phyloP scores from a whole-genome alignment of 2,113 vertebrate species.

The Corynorhinus townsendii region DNA sequence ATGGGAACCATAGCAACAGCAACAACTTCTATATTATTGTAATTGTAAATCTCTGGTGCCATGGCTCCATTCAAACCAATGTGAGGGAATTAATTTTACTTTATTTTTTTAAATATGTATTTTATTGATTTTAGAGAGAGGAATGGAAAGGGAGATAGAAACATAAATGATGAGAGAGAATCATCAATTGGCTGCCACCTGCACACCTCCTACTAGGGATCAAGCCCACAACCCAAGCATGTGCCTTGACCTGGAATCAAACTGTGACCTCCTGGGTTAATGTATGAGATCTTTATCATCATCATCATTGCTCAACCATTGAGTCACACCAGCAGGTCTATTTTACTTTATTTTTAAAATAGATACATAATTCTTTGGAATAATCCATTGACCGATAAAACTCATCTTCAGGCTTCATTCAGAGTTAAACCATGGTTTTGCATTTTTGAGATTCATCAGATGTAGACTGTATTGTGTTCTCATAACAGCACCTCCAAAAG shows the following conservation, averaged over 20 bases:
- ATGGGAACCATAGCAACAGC: constrained; percentile 64
- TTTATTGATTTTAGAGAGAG: no score
- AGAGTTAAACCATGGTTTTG: neutral
- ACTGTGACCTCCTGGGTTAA: no score
- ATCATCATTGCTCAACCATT: neutral
- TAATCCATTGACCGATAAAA: neutral
- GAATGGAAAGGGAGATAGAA: no score
- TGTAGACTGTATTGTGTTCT: neutral
- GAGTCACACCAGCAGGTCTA: neutral
- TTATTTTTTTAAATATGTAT: neutral
- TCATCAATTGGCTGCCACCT: no score
- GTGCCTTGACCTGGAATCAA: no score
- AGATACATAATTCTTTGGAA: constrained; percentile 36
- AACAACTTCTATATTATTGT: neutral
- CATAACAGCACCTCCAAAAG: neutral
- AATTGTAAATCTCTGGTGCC: constrained; percentile 34
- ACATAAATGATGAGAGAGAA: no score
- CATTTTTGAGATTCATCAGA: neutral
- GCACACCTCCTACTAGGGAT: no score
- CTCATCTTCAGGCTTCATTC: neutral
- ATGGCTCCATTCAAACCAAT: constrained; percentile 27
- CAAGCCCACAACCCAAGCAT: no score
- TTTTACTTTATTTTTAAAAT: constrained; percentile 28
- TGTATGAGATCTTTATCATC: no score
- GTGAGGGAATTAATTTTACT: constrained; percentile 20